A percentile compares a stretch with the other conserved stretches of the same genome.
Evolutionary conservation across 2,113 vertebrate species (phyloP).

Genomic region (Cichladusa arquata): DNA sequence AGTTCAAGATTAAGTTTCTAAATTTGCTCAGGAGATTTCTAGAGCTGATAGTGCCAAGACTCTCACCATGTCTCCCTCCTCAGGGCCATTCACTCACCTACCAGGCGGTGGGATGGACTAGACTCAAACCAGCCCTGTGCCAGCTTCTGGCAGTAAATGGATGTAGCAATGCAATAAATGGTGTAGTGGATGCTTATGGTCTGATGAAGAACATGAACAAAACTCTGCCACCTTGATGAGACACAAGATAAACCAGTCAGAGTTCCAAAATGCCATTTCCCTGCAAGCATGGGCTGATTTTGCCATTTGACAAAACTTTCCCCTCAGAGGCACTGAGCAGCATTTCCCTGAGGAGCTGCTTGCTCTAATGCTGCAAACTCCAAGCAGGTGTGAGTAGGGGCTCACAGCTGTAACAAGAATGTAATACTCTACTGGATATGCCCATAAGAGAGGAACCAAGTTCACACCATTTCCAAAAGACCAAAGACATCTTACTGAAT

Average conservation of each 20-base stretch:
- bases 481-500: not conserved
- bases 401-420: not conserved
- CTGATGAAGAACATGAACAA: not conserved
- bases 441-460: not conserved
- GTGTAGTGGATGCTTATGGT: not conserved
- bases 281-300: not conserved
- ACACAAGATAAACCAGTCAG: not conserved
- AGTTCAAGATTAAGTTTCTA: not conserved
- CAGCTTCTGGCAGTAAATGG: not conserved
- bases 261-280: not conserved
- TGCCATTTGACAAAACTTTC: not conserved
- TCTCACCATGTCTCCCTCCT: not conserved
- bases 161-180: too few species aligned
- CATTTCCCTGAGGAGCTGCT: not conserved
- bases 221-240: not conserved
- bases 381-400: not conserved
- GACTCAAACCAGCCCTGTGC: not conserved
- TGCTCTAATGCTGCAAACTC: not conserved
- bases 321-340: not conserved
- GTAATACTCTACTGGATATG: not conserved
- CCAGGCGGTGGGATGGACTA: not conserved
- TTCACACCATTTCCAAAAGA: not conserved
- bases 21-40: not conserved
- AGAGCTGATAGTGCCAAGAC: not conserved
- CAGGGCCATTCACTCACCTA: fast-evolving